phyloP scores from a whole-genome alignment of 1,140 invertebrate species.

The Micrasema longulum region DNA sequence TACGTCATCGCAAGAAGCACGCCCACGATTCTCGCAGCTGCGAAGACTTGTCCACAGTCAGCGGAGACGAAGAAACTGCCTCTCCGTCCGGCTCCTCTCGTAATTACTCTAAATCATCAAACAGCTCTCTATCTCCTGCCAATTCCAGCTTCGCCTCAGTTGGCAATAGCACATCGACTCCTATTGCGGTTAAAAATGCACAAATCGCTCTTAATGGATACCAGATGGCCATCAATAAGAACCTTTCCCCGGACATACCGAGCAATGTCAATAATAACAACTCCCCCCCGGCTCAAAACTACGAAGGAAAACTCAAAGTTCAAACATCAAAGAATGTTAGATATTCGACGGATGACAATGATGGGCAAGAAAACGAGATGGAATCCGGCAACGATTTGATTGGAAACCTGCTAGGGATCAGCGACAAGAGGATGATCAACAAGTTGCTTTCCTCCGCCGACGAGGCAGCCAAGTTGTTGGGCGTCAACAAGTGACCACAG shows the following conservation, averaged over 20 bases:
- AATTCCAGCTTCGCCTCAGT: conserved; percentile 16
- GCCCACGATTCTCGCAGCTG: conserved; percentile 69
- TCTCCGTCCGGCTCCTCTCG: no score
- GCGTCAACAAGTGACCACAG: conserved; percentile 78
- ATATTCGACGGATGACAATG: conserved; percentile 62
- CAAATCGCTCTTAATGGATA: conserved; percentile 52
- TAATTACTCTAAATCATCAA: conserved; percentile 59
- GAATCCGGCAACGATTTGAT: conserved; percentile 82
- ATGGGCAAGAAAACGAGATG: conserved; percentile 65
- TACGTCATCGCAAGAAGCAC: conserved; percentile 90
- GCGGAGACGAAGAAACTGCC: conserved; percentile 66
- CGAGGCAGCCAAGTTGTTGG: conserved; percentile 88
- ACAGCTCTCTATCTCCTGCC: conserved; percentile 46
- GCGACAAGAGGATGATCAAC: conserved; percentile 88
- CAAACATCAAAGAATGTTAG: conserved; percentile 58
- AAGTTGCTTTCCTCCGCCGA: conserved; percentile 86
- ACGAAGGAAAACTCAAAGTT: conserved; percentile 69
- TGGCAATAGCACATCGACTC: conserved; percentile 42
- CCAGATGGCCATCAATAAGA: conserved; percentile 55
- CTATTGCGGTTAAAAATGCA: conserved; percentile 61
- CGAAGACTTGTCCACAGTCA: conserved; percentile 62
- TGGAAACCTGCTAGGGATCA: conserved; percentile 88
- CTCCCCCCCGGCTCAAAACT: conserved; percentile 60
- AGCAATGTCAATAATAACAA: conserved; percentile 70
- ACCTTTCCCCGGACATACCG: conserved; percentile 59